Evolutionary conservation across 2,113 vertebrate genomes (phyloP).

Genomic region (Cathartes aura): DNA sequence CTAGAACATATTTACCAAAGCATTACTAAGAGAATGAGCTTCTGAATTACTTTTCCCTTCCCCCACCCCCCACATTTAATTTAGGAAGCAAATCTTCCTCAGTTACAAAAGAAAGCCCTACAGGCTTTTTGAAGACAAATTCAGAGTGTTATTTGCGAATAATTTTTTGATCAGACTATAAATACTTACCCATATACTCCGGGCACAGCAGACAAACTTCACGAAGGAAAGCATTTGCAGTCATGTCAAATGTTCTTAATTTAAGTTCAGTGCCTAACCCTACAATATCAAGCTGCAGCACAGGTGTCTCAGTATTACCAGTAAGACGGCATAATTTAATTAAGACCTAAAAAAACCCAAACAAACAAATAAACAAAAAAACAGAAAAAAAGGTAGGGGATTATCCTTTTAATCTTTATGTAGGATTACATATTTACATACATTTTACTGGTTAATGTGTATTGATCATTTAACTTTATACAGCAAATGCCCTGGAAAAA

Average conservation of each 20-base stretch:
- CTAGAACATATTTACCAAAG: background rate
- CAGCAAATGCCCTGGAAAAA: background rate
- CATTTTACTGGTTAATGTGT: background rate
- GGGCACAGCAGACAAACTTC: slow-evolving; percentile 94
- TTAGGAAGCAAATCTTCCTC: background rate
- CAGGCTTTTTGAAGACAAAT: background rate
- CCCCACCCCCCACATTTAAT: background rate
- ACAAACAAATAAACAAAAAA: background rate
- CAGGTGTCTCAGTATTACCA: slow-evolving; percentile 77
- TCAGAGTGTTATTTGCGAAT: background rate
- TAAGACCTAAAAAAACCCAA: slow-evolving; percentile 78
- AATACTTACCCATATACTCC: slow-evolving; percentile 87
- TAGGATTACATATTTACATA: background rate
- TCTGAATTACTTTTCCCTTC: background rate
- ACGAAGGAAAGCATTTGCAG: slow-evolving; percentile 86
- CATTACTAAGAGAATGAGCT: background rate
- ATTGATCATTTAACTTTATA: background rate
- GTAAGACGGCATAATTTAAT: slow-evolving; percentile 87
- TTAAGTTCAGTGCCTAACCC: slow-evolving; percentile 91
- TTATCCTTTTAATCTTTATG: background rate
- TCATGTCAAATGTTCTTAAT: slow-evolving; percentile 89
- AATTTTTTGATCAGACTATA: background rate
- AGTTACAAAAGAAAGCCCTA: background rate
- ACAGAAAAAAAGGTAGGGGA: background rate
- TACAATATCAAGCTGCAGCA: slow-evolving; percentile 86